phyloP scores from a whole-genome alignment of 2,797 vertebrate species.

The Antrozous pallidus region DNA sequence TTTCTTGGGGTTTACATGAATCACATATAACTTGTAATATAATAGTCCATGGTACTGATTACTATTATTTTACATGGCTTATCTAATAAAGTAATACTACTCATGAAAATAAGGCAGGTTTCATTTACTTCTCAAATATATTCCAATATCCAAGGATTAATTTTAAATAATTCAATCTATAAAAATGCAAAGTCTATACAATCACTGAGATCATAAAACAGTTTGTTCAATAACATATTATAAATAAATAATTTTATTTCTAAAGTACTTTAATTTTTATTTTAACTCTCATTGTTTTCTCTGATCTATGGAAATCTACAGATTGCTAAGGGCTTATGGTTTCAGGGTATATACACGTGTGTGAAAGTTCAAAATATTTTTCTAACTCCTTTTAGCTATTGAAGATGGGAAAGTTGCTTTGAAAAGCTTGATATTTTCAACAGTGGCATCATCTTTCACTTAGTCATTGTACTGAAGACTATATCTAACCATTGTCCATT shows the following conservation, averaged over 20 bases:
- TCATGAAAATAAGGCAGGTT: not conserved
- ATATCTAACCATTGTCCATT: not conserved
- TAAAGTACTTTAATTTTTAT: constrained; percentile 25
- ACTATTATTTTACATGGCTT: constrained; percentile 21
- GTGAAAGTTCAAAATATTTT: constrained; percentile 44
- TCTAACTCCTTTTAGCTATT: constrained; percentile 4
- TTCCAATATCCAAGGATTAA: constrained; percentile 13
- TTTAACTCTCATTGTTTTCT: constrained; percentile 8
- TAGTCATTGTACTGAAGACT: constrained; percentile 16
- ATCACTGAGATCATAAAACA: not conserved
- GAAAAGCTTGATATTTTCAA: constrained; percentile 49
- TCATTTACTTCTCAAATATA: not conserved
- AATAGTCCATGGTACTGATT: not conserved
- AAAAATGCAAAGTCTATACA: constrained; percentile 22
- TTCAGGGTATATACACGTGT: constrained; percentile 8
- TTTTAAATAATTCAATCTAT: not conserved
- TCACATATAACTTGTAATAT: constrained; percentile 22
- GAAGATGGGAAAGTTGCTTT: constrained; percentile 7
- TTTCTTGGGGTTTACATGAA: not conserved
- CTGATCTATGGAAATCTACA: not conserved
- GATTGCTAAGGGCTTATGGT: not conserved
- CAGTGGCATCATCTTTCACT: not conserved
- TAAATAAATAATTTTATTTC: not conserved
- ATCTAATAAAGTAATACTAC: not conserved
- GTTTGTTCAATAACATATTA: not conserved